Base-by-base conservation (phyloP, 2,797 vertebrate genomes). In the Darevskia mixta region DNA sequence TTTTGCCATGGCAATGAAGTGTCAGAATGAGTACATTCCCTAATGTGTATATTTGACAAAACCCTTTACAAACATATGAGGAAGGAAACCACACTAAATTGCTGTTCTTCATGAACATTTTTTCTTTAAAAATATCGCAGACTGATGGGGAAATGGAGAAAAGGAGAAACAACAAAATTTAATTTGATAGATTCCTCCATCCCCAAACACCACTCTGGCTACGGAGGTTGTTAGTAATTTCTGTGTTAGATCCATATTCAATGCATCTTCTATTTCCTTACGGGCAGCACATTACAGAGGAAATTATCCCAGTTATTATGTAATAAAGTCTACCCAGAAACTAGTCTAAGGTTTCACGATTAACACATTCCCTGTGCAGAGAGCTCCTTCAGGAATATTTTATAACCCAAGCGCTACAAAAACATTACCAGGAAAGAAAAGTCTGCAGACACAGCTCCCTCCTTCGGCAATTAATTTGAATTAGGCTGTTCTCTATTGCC, bases 381-480 rank as follows among this genome's bases (percentile, higher is more conserved):
- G 64, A 92, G 72, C 80, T 92, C 73, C 67, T 92, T 86, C 85
- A 79, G 77, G 35, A 90, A 66, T 80, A 90, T 88, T 91, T 90
- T 79, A 88, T 88, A 93, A 87, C 86, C 27, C 89, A 93, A 94
- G 91, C 84, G 73, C 55, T 90, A 86, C 67, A 86, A 88, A 88
- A 83, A 83, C 89, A 90, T 88, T 7, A 0, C 89, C 13, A 93
- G 90, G 82, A 73, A 75, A 73, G 79, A 66, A 89, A 91, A 86
- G 61, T n/a, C 81, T 72, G 64, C 86, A 93, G 89, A 83, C 82
- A 90, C 91, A 93, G 86, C 49, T 66, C 58, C 86, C 89, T 91
- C 90, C 89, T 92, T 88, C 85, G 92, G 91, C 94, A 94, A 94
- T 94, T 95, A 89, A 91, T 92, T 73, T 90, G 92, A 93, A 71